A percentile compares a stretch with the other conserved stretches of the same genome.
phyloP scores from a whole-genome alignment of 2,113 vertebrate species.

The Oxygymnocypris stewartii region DNA sequence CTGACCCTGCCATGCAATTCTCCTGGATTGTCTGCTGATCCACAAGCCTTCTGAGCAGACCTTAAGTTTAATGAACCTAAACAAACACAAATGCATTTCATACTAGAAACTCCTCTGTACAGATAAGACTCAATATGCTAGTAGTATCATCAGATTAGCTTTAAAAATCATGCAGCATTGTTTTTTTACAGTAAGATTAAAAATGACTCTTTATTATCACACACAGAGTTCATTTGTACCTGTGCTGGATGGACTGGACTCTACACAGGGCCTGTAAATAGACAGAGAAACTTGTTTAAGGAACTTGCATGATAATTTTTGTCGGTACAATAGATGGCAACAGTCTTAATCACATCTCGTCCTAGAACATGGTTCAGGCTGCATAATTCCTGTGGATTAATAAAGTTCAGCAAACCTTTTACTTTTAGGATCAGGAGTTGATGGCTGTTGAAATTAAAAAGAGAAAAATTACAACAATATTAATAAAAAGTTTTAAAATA shows the following conservation, averaged over 20 bases:
- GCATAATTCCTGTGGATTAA: not conserved
- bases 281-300: not conserved
- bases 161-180: not conserved
- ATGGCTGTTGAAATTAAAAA: slow-evolving; percentile 7
- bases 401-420: slow-evolving; percentile 33
- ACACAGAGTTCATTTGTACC: not conserved
- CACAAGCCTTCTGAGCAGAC: not conserved
- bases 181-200: not conserved
- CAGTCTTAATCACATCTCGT: not conserved
- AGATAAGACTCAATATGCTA: slow-evolving; percentile 39
- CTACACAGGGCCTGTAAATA: not conserved
- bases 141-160: slow-evolving; percentile 13
- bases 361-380: not conserved
- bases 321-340: not conserved
- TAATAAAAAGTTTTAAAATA: not conserved
- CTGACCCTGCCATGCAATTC: not conserved
- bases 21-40: not conserved
- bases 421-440: not conserved
- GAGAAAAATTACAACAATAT: not conserved
- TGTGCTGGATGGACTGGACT: not conserved
- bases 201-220: not conserved
- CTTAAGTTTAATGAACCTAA: not conserved
- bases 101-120: not conserved
- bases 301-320: not conserved
- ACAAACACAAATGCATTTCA: not conserved